Evolutionary conservation across 1,140 invertebrate species (phyloP), one percentile per base, ranked within the genome.

Genomic region (Drosophila bocki): DNA sequence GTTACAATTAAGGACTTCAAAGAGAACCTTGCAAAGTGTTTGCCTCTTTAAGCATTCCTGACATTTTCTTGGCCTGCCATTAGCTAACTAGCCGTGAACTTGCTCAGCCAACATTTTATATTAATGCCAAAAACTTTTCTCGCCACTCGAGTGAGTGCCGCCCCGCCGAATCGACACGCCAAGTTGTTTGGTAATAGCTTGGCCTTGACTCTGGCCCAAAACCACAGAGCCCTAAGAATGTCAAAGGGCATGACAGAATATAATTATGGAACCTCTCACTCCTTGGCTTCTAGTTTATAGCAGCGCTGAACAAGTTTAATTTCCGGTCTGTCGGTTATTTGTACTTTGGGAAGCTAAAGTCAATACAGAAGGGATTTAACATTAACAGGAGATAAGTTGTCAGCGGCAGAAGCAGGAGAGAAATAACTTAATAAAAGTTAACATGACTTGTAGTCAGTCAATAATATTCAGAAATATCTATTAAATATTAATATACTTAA

Each of bases 181-280:
- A 53, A 67, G 48, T 42, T 77, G 72, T 48, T 56, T 29, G 26
- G 26, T 29, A 29, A 29, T 29, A 29, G 26, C 26, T 48, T 60
- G 74, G 54, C 75, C 74, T 77, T 77, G 75, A 56, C 45, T 76
- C 37, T 29, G 57, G 48, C 11, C 17, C 53, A 50, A 22, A 75
- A 75, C 74, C 74, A 53, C 74, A 76, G 11, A 29, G 74, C 33
- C 61, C 26, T 42, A 33, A 26, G 47, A 76, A 76, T 78, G 75
- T 78, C 75, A 78, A 78, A 78, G 75, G 75, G 47, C 54, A 76
- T 45, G 42, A 12, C n/a, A 67, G 45, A 53, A 29, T 45, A 37
- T 64, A 37, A 64, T 69, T 47, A 48, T 17, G 50, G 7, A 3
- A 7, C 17, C 26, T 41, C 29, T 39, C 19, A 6, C 13, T 26